A percentile compares a stretch with the other conserved stretches of the same genome.
These are phyloP conservation scores for Caenorhabditis uteleia DNA, from an alignment of 2,888 invertebrate genomes.

Conservation along the genomic window DNA sequence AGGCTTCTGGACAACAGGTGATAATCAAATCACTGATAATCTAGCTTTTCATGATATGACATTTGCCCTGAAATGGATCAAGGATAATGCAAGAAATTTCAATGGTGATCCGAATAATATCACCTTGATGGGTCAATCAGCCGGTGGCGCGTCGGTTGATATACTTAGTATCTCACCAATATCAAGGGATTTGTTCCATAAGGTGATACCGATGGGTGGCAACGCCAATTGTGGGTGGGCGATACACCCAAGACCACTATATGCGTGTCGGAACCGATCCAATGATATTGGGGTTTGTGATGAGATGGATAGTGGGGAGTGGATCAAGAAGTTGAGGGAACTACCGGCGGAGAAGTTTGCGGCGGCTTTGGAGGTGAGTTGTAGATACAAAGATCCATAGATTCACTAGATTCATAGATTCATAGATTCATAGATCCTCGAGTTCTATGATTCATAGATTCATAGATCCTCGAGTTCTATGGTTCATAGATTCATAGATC, in stretches of 20 bases:
- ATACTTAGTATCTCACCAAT: constrained; percentile 46
- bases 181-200: constrained; percentile 50
- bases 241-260: constrained; percentile 11
- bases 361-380: constrained; percentile 14
- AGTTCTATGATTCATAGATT: too few species aligned
- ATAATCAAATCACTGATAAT: constrained; percentile 45
- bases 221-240: constrained; percentile 41
- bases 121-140: constrained; percentile 51
- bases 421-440: too few species aligned
- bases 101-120: constrained; percentile 46
- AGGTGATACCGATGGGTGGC: constrained; percentile 53
- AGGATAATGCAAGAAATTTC: constrained; percentile 40
- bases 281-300: constrained; percentile 24
- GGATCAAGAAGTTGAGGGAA: constrained; percentile 36
- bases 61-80: constrained; percentile 48
- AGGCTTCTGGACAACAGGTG: constrained; percentile 53
- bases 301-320: constrained; percentile 19
- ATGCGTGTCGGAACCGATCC: constrained; percentile 17
- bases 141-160: constrained; percentile 49
- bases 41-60: constrained; percentile 48
- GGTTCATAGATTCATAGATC: too few species aligned
- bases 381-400: too few species aligned
- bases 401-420: too few species aligned
- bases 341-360: constrained; percentile 42
- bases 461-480: too few species aligned